Base-by-base conservation (phyloP, 2,888 invertebrate species). In the Brachyopa scutellaris region DNA sequence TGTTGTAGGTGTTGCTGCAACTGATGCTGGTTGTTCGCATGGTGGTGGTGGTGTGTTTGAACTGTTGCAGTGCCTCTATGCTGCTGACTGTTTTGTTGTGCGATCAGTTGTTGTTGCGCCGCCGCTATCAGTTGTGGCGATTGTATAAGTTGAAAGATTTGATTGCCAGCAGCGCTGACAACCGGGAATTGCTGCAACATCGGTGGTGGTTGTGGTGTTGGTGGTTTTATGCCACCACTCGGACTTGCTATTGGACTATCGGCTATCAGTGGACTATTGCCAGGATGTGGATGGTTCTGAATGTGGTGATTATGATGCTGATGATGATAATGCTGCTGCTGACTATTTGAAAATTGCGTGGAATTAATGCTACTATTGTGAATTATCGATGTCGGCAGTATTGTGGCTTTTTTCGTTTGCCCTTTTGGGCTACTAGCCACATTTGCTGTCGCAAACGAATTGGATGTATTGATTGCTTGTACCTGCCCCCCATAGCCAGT, bases 171-270 rank as follows among this genome's bases (percentile, higher is more conserved):
- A 66, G 77, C 64, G 45, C 86, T 73, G 40, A 86, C 85, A 47
- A 78, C 77, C 17, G 87, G 86, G 72, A 85, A 84, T 64, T 86
- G 86, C 64, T 89, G 90, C 85, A 90, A 86, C 88, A 90, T 88
- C 84, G 53, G 83, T 69, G 59, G 84, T 23, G 86, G 86, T 84
- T 90, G 90, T 69, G 90, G 90, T 74, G 90, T 90, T 29, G 89
- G 88, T 64, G 90, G 89, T 82, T 90, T 90, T 26, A 90, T 88
- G 17, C 85, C 55, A 66, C 88, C 88, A 85, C 89, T 91, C 23
- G 91, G 91, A 87, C 91, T 91, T 73, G 91, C 89, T 85, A 88
- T 89, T 74, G 91, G 90, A 85, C 90, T 91, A 73, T 90, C 90
- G 84, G 89, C 89, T 85, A 89, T 88, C 85, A 90, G 86, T 40